Evolutionary conservation across 2,888 invertebrate species (phyloP).

Genomic region (Yponomeuta evonymella): DNA sequence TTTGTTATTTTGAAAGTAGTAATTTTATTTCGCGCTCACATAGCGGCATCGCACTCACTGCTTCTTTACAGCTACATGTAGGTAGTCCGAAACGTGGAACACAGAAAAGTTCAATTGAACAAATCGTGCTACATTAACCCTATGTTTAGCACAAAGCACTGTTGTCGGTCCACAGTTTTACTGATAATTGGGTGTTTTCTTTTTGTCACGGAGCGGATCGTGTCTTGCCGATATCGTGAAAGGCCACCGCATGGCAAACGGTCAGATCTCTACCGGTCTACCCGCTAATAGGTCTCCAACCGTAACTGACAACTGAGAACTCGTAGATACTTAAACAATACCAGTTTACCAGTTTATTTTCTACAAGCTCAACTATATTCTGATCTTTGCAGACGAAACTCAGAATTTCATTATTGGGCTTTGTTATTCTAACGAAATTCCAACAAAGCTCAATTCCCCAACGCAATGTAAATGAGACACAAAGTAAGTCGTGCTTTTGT

Average conservation of each 20-base stretch:
- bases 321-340: background rate
- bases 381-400: background rate
- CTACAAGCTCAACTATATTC: too few relatives aligned
- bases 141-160: background rate
- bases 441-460: background rate
- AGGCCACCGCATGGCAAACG: conserved; percentile 20
- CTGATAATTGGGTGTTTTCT: conserved; percentile 38
- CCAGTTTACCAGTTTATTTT: too few relatives aligned
- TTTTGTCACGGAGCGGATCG: conserved; percentile 35
- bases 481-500: background rate
- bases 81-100: background rate
- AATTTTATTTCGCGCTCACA: background rate
- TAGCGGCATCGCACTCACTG: background rate
- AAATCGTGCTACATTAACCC: background rate
- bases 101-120: background rate
- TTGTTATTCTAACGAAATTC: background rate
- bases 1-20: background rate
- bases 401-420: background rate
- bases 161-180: conserved; percentile 20
- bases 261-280: background rate
- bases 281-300: background rate
- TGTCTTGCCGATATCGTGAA: conserved; percentile 35
- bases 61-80: background rate
- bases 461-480: background rate
- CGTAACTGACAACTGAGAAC: background rate